Conservation (phyloP, 2,797 vertebrate species). For the Ibycter americanus region DNA sequence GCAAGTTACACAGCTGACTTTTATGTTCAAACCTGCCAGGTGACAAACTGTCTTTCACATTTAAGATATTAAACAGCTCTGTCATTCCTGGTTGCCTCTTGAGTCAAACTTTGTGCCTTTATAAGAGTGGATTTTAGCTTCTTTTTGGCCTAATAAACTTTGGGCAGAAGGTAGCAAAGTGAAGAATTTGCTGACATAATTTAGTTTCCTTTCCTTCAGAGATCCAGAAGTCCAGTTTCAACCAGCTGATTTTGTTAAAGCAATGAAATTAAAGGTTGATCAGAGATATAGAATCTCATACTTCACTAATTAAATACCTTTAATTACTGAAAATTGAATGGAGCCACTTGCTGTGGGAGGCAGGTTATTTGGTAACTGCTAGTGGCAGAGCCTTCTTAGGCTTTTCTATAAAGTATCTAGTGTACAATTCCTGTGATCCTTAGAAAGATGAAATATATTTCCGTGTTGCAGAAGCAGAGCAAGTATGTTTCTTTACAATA, state of each 20-base stretch:
- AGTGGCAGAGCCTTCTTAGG: background rate
- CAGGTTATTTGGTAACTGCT: background rate
- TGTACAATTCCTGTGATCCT: background rate
- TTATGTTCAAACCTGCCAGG: background rate
- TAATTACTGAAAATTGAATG: background rate
- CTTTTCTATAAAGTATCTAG: background rate
- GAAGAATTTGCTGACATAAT: background rate
- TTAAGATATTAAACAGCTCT: background rate
- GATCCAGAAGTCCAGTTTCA: background rate
- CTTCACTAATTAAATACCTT: background rate
- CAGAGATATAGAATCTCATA: background rate
- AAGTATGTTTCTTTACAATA: background rate
- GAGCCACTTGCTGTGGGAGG: background rate
- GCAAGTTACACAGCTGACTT: background rate
- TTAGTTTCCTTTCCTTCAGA: background rate
- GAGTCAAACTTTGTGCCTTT: background rate
- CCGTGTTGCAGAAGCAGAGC: background rate
- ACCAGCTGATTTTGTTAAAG: background rate
- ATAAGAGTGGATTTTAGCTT: background rate
- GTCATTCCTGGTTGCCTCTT: background rate
- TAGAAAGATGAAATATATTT: background rate
- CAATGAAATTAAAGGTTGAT: background rate
- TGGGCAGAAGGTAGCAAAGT: background rate
- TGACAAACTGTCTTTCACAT: background rate
- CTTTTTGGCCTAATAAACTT: background rate